These are phyloP conservation scores for Cheilosia vernalis DNA, from an alignment of 2,888 invertebrate species.

Conservation along the genomic window DNA sequence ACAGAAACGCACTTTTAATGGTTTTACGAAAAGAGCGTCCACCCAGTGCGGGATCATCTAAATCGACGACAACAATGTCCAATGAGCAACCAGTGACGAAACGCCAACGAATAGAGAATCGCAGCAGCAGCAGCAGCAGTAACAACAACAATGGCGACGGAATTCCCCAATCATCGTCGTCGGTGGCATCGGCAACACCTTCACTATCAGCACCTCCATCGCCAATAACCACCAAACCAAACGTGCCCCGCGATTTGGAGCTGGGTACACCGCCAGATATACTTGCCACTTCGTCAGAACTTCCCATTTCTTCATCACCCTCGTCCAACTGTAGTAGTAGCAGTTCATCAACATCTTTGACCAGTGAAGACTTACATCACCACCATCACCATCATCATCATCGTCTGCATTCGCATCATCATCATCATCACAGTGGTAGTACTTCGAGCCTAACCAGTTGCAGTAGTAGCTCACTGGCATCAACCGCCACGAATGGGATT, in stretches of 20 bases:
- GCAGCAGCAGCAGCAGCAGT: slow-evolving; percentile 53
- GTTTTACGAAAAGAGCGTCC: slow-evolving; percentile 77
- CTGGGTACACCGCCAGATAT: slow-evolving; percentile 64
- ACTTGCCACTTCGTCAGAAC: slow-evolving; percentile 63
- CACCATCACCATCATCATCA: slow-evolving; percentile 52
- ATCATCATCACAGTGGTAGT: slow-evolving; percentile 56
- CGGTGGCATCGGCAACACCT: slow-evolving; percentile 32
- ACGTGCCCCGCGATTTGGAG: slow-evolving; percentile 44
- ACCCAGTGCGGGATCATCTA: slow-evolving; percentile 76
- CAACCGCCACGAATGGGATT: slow-evolving; percentile 57
- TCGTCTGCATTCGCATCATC: slow-evolving; percentile 59
- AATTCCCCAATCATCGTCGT: slow-evolving; percentile 50
- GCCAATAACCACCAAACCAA: slow-evolving; percentile 76
- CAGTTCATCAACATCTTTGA: slow-evolving; percentile 56
- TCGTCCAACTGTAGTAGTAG: slow-evolving; percentile 66
- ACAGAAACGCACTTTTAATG: slow-evolving; percentile 72
- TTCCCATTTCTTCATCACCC: slow-evolving; percentile 67
- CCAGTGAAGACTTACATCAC: slow-evolving; percentile 57
- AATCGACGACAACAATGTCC: slow-evolving; percentile 84
- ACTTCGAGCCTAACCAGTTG: slow-evolving; percentile 67
- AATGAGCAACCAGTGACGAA: slow-evolving; percentile 93
- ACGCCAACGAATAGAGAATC: slow-evolving; percentile 88
- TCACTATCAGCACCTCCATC: slow-evolving; percentile 57
- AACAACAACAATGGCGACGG: slow-evolving; percentile 69
- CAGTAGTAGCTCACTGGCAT: slow-evolving; percentile 59